Percentiles rank a stretch among this genome's conserved stretches.
phyloP scores from a whole-genome alignment of 2,113 vertebrate genomes.

The Dromas ardeola region DNA sequence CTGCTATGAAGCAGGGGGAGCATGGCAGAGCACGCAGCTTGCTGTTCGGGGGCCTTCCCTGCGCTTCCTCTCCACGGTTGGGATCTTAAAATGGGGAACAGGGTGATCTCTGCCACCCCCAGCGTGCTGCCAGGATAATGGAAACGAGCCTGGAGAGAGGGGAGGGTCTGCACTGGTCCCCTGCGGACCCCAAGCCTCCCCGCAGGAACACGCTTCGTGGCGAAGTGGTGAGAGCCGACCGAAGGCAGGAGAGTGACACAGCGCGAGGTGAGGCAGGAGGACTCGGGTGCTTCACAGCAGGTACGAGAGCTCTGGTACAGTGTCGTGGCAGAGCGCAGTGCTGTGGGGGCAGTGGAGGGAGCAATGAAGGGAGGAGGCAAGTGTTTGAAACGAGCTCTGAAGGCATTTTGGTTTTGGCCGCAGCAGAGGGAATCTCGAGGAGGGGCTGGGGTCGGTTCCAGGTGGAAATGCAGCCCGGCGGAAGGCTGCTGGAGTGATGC shows the following conservation, averaged over 20 bases:
- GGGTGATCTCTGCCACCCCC: not conserved
- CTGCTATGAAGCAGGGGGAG: not conserved
- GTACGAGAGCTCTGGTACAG: fast-evolving
- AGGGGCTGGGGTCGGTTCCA: not conserved
- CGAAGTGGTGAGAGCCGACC: not conserved
- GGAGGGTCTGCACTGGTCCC: not conserved
- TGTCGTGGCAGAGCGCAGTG: fast-evolving
- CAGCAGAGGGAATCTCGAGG: not conserved
- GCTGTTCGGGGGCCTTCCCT: not conserved
- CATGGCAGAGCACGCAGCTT: fast-evolving
- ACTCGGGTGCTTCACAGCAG: not conserved
- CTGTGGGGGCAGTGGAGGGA: not conserved
- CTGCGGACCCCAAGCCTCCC: not conserved
- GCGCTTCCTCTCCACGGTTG: fast-evolving
- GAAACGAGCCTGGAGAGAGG: fast-evolving
- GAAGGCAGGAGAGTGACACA: not conserved
- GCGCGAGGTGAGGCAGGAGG: not conserved
- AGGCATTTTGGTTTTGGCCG: not conserved
- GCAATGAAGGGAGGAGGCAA: not conserved
- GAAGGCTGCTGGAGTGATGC: fast-evolving
- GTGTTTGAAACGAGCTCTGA: not conserved
- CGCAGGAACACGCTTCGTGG: fast-evolving
- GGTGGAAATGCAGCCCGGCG: not conserved
- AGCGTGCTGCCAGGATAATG: fast-evolving
- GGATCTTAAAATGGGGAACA: not conserved